Percentiles rank a stretch among this genome's conserved stretches.
phyloP scores from a whole-genome alignment of 2,888 invertebrate genomes.

The Andrena camellia region DNA sequence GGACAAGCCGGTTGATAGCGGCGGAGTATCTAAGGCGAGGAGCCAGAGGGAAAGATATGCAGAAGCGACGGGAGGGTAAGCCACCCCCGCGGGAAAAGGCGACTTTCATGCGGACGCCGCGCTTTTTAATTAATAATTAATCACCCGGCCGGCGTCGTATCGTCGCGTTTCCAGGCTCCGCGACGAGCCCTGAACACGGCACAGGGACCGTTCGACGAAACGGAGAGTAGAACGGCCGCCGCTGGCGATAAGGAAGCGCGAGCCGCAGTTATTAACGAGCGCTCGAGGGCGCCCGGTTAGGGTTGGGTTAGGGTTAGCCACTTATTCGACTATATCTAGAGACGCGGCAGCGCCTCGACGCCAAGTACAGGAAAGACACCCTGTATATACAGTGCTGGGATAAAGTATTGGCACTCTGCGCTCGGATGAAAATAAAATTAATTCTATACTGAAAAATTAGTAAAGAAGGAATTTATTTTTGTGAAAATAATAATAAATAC shows the following conservation, averaged over 20 bases:
- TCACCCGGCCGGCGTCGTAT: slow-evolving; percentile 2
- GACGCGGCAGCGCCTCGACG: no score
- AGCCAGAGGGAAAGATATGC: slow-evolving; percentile 12
- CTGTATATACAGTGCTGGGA: no score
- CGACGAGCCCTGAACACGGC: neutral
- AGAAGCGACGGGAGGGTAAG: neutral
- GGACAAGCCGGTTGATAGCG: neutral
- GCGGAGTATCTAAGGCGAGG: slow-evolving; percentile 9
- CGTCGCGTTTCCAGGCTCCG: no score
- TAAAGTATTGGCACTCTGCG: no score
- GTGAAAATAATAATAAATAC: no score
- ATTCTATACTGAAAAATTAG: no score
- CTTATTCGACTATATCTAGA: neutral
- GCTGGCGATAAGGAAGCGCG: slow-evolving; percentile 32
- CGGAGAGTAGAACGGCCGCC: neutral
- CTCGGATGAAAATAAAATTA: no score
- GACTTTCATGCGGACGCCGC: neutral
- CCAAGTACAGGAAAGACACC: no score
- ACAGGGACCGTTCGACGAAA: slow-evolving; percentile 3
- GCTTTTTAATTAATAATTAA: slow-evolving; percentile 38
- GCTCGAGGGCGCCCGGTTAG: neutral
- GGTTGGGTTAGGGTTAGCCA: no score
- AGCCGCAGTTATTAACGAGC: slow-evolving; percentile 27
- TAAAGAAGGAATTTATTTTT: no score
- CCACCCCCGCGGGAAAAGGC: neutral